A percentile compares a stretch with the other conserved stretches of the same genome.
phyloP scores from a whole-genome alignment of 2,888 invertebrate genomes.

The Drosophila dives region DNA sequence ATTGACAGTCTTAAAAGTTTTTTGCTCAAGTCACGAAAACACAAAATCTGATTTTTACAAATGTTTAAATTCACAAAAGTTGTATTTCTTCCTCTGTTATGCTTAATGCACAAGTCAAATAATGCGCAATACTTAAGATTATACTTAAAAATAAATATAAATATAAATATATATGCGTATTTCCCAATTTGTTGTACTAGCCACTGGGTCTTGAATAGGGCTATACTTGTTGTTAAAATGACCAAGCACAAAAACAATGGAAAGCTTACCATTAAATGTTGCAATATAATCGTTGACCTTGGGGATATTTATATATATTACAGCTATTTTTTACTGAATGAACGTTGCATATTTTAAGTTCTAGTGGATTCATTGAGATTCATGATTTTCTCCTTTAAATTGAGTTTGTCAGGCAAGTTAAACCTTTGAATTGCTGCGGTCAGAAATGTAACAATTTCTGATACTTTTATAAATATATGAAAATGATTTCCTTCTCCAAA shows the following conservation, averaged over 20 bases:
- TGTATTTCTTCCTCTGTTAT: neutral
- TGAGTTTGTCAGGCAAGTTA: neutral
- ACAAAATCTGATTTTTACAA: constrained; percentile 70
- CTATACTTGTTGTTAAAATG: neutral
- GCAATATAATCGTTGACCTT: constrained; percentile 33
- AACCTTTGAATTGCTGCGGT: neutral
- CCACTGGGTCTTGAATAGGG: constrained; percentile 24
- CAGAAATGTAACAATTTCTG: neutral
- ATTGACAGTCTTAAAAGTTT: constrained; percentile 77
- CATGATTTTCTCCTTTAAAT: neutral
- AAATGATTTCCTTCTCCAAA: neutral
- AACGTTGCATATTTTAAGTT: constrained; percentile 10
- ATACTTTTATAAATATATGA: neutral
- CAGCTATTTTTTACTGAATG: constrained; percentile 1
- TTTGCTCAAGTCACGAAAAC: constrained; percentile 55
- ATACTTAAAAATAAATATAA: constrained; percentile 16
- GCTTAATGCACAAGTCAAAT: constrained; percentile 21
- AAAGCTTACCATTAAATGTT: constrained; percentile 28
- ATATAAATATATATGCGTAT: constrained; percentile 22
- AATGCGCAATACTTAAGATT: constrained; percentile 8
- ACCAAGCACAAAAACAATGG: constrained; percentile 14
- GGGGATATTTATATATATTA: constrained; percentile 42
- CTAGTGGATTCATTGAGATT: neutral
- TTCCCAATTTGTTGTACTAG: constrained; percentile 45
- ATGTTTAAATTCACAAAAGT: constrained; percentile 48